Evolutionary conservation across 2,797 vertebrate species (phyloP), one percentile per base, ranked within the genome.

Genomic region (Enteromius mattozi): DNA sequence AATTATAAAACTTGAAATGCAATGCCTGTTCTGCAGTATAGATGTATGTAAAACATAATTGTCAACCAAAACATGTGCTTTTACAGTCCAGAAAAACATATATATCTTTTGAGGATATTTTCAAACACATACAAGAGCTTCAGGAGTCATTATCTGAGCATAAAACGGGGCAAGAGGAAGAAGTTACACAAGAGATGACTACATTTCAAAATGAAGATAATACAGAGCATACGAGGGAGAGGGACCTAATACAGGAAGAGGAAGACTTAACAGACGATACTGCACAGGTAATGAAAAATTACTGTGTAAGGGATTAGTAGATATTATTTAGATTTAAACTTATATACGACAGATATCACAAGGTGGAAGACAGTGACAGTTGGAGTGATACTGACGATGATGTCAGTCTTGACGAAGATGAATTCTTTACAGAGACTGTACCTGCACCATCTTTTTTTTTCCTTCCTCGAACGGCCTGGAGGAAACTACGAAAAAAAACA

Each of bases 91-190:
- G 69, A 71, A 71, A 71, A 27, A 21, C 9, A 45, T 24, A 42
- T 6, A 13, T 71, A 45, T 47, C n/a, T 21, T 71, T 71, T 71
- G n/a, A 71, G 3, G 40, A 27, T 5, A 27, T 71, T 71, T 71
- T 47, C 13, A 47, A 71, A 71, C 69, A 71, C 13, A 71, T 71
- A 6, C 69, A 71, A 4, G 69, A 71, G 69, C 69, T 71, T 71
- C 40, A 47, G 69, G 35, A 47, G n/a, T 27, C 51, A 51, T 51
- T 21, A 19, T 21, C 6, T 27, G n/a, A 27, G 69, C 69, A 71
- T 5, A 71, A 71, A 71, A 24, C n/a, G 1, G 21, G 40, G 19
- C 21, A 45, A 24, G 33, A 35, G 8, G 35, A 40, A 5, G 35
- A 70, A 40, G 21, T 63, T 63, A 70, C 68, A 40, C 37, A 21